Evolutionary conservation across 2,797 vertebrate species (phyloP).

Genomic region (Notamacropus eugenii): DNA sequence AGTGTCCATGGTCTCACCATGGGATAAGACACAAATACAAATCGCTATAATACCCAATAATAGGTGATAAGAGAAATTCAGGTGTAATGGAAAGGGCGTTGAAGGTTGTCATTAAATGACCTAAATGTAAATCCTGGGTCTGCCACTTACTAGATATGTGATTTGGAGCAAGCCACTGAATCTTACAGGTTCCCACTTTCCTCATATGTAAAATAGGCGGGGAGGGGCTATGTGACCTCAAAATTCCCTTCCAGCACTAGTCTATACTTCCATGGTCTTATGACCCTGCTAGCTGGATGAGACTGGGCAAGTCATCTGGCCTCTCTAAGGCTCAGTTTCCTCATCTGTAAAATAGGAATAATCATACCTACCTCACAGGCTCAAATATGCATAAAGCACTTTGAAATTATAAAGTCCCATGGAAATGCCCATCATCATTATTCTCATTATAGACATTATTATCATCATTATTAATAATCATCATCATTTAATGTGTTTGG

Average conservation of each 20-base stretch:
- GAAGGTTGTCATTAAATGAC: not conserved
- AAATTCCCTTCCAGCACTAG: not conserved
- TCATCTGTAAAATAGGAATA: rapidly evolving
- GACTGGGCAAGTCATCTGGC: not conserved
- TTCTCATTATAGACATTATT: not conserved
- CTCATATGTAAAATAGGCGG: not conserved
- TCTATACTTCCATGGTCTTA: not conserved
- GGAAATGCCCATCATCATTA: not conserved
- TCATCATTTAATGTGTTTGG: not conserved
- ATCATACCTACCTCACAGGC: not conserved
- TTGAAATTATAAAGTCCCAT: not conserved
- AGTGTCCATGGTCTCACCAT: not conserved
- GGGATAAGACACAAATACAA: not conserved
- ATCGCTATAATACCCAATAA: not conserved
- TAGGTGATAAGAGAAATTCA: not conserved
- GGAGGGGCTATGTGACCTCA: not conserved
- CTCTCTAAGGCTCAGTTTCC: rapidly evolving
- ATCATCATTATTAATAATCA: not conserved
- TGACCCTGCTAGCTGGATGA: not conserved
- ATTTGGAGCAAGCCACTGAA: not conserved
- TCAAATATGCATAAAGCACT: not conserved
- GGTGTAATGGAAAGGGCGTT: not conserved
- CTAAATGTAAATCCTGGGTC: not conserved
- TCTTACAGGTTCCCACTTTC: not conserved
- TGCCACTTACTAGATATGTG: not conserved